Evolutionary conservation across 2,888 invertebrate species (phyloP).

Genomic region (Nomada hirtipes): DNA sequence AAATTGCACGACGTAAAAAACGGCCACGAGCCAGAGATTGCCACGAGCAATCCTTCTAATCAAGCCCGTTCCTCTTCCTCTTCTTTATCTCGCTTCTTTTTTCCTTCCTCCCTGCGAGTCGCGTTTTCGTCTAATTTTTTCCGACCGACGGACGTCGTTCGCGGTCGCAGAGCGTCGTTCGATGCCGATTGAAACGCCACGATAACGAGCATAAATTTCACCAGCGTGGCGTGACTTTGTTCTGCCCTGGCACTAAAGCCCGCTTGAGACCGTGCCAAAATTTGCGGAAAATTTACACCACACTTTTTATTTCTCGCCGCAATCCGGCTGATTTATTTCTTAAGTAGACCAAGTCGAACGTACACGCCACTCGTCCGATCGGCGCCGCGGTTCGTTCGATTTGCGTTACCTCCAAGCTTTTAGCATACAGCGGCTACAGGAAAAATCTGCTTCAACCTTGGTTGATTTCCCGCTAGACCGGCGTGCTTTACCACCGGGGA

Average conservation of each 20-base stretch:
- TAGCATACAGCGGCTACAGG: background rate
- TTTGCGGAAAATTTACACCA: constrained; percentile 57
- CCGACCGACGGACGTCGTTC: constrained; percentile 16
- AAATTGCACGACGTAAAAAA: constrained; percentile 71
- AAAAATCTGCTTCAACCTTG: constrained; percentile 33
- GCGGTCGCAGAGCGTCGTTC: constrained; percentile 48
- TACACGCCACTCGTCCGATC: constrained; percentile 26
- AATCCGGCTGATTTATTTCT: constrained; percentile 53
- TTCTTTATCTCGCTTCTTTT: background rate
- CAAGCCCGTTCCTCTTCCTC: constrained; percentile 51
- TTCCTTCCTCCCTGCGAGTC: background rate
- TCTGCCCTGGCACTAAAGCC: constrained; percentile 50
- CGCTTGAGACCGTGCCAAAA: constrained; percentile 59
- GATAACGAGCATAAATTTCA: constrained; percentile 62
- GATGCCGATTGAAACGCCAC: constrained; percentile 62
- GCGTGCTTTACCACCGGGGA: background rate
- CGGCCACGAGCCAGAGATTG: constrained; percentile 64
- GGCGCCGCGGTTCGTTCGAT: constrained; percentile 11
- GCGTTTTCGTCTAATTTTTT: constrained; percentile 23
- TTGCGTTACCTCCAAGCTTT: constrained; percentile 12
- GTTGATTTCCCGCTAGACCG: constrained; percentile 47
- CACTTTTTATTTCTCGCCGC: constrained; percentile 7
- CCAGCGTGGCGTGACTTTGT: constrained; percentile 55
- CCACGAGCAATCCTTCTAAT: constrained; percentile 69
- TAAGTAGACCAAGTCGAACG: constrained; percentile 28